Conservation (phyloP, 2,888 invertebrate species). For the Reticulitermes lucifugus region DNA sequence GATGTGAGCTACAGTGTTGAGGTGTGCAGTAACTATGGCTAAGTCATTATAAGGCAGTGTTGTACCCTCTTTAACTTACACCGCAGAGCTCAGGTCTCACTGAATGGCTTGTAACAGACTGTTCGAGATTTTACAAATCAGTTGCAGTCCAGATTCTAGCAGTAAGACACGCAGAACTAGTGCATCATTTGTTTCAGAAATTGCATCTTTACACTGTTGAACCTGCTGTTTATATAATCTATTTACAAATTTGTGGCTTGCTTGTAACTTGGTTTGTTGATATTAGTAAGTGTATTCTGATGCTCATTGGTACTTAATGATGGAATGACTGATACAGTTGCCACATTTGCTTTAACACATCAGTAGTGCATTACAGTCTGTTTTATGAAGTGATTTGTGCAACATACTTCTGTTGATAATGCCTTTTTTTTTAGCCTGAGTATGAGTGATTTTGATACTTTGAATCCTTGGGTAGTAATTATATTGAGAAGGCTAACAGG, state of each 20-base stretch:
- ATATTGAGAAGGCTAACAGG: slow-evolving; percentile 4
- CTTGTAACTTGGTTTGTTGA: not conserved
- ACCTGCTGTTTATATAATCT: slow-evolving; percentile 11
- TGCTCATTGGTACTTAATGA: slow-evolving; percentile 4
- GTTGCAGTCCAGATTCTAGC: not conserved
- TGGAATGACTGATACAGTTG: not conserved
- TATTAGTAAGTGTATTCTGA: not conserved
- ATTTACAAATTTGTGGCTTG: not conserved
- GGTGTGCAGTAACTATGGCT: too few species aligned
- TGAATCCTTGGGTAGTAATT: not conserved
- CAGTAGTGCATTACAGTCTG: not conserved
- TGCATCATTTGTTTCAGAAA: not conserved
- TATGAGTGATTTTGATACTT: not conserved
- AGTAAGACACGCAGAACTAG: not conserved
- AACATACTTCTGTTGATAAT: not conserved
- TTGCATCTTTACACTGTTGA: not conserved
- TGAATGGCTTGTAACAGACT: too few species aligned
- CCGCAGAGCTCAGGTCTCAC: too few species aligned
- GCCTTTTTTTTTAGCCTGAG: not conserved
- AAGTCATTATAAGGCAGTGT: too few species aligned
- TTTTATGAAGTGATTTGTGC: not conserved
- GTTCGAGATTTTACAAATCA: too few species aligned
- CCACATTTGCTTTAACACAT: not conserved
- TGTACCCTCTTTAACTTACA: too few species aligned
- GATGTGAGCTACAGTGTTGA: too few species aligned